Percentiles rank a stretch among this genome's conserved stretches.
Evolutionary conservation across 37 sponge, comb jelly and placozoan species (phyloP).

Genomic region (Dysidea cf. avara): DNA sequence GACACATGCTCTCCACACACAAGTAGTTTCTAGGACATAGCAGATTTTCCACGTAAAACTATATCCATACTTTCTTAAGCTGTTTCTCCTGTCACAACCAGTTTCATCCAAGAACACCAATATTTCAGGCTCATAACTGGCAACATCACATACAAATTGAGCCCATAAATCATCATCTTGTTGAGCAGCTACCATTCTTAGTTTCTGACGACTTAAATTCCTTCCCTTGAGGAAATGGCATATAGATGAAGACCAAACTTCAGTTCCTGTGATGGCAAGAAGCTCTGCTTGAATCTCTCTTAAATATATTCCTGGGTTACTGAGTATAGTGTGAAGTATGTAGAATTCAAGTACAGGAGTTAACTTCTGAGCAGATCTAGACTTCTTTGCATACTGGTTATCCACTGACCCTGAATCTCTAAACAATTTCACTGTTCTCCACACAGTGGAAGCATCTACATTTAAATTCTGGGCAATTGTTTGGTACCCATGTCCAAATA

Average conservation of each 20-base stretch:
- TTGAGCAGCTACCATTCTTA: slow-evolving; percentile 11
- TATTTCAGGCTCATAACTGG: slow-evolving; percentile 26
- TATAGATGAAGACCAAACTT: slow-evolving; percentile 12
- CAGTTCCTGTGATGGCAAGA: not conserved
- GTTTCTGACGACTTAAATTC: not conserved
- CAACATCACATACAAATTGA: slow-evolving; percentile 3
- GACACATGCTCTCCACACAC: slow-evolving; percentile 33
- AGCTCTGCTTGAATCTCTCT: slow-evolving; percentile 7
- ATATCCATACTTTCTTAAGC: slow-evolving; percentile 35
- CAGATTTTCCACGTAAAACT: no score
- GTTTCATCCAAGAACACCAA: slow-evolving; percentile 49
- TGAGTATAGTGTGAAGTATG: not conserved
- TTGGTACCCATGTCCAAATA: no score
- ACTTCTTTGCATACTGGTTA: not conserved
- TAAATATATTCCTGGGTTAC: slow-evolving; percentile 21
- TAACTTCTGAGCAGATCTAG: slow-evolving; percentile 4
- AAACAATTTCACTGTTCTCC: not conserved
- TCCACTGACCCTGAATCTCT: not conserved
- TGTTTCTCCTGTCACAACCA: slow-evolving; percentile 12
- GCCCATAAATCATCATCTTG: slow-evolving; percentile 15
- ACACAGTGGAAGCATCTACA: not conserved
- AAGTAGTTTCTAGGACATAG: not conserved
- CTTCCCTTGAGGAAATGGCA: slow-evolving; percentile 3
- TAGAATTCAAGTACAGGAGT: not conserved
- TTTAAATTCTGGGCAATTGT: not conserved